Evolutionary conservation across 2,888 invertebrate genomes (phyloP).

Genomic region (Athetis lepigone): DNA sequence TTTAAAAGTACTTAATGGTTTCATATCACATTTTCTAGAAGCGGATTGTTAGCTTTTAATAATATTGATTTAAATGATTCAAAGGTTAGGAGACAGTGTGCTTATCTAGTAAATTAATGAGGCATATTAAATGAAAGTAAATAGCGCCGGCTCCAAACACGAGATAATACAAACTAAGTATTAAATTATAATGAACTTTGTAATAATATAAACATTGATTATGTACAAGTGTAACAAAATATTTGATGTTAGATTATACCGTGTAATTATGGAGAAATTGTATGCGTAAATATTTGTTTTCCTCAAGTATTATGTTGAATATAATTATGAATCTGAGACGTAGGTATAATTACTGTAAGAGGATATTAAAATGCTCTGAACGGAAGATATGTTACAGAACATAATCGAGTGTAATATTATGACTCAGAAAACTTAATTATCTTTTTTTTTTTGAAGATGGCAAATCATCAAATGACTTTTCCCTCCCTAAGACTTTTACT

Average conservation of each 20-base stretch:
- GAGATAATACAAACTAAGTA: slow-evolving; percentile 41
- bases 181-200: slow-evolving; percentile 24
- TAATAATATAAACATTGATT: slow-evolving; percentile 40
- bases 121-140: slow-evolving; percentile 49
- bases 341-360: neutral
- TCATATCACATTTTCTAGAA: neutral
- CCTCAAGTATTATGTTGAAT: neutral
- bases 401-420: too few relatives aligned
- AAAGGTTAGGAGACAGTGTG: slow-evolving; percentile 23
- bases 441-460: too few relatives aligned
- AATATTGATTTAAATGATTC: slow-evolving; percentile 22
- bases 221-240: slow-evolving; percentile 59
- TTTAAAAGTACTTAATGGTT: neutral
- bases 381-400: too few relatives aligned
- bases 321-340: slow-evolving; percentile 1
- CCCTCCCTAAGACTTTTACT: too few relatives aligned
- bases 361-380: neutral
- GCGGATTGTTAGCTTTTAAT: neutral
- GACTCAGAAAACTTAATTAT: too few relatives aligned
- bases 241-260: slow-evolving; percentile 42
- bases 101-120: slow-evolving; percentile 34
- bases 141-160: slow-evolving; percentile 50
- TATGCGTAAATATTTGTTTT: slow-evolving; percentile 35
- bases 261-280: slow-evolving; percentile 32
- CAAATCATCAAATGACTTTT: too few relatives aligned